Evolutionary conservation across 1,140 invertebrate species (phyloP).

Genomic region (Myzus persicae): DNA sequence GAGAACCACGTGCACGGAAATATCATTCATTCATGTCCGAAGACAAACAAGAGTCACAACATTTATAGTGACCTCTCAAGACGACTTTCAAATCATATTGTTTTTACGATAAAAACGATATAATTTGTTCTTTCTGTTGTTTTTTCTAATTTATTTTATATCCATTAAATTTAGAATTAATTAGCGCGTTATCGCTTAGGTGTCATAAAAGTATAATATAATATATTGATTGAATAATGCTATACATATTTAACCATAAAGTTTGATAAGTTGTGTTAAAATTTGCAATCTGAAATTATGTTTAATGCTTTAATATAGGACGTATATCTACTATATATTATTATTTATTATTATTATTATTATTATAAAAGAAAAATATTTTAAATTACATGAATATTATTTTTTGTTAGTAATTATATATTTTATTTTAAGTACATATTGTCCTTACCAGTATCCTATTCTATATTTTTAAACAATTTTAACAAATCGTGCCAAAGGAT

Average conservation of each 20-base stretch:
- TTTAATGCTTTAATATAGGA: background rate
- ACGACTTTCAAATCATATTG: background rate
- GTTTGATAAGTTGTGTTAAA: background rate
- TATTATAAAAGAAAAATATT: background rate
- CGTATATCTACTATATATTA: background rate
- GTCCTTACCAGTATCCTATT: background rate
- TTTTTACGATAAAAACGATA: background rate
- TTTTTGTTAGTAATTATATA: background rate
- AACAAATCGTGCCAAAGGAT: background rate
- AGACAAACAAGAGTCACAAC: background rate
- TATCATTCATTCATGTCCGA: no score
- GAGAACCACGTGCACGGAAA: no score
- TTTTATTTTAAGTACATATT: background rate
- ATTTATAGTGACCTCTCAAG: background rate
- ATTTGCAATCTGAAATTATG: background rate
- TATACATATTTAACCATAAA: background rate
- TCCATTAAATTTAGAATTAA: background rate
- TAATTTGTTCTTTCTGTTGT: background rate
- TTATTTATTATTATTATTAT: background rate
- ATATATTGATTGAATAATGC: background rate
- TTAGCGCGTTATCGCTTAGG: background rate
- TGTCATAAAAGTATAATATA: background rate
- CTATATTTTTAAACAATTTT: background rate
- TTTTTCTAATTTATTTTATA: constrained; percentile 2
- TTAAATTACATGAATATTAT: background rate